Evolutionary conservation across 1,140 invertebrate species (phyloP), one percentile per base, ranked within the genome.

Genomic region (Mactra quadrangularis): DNA sequence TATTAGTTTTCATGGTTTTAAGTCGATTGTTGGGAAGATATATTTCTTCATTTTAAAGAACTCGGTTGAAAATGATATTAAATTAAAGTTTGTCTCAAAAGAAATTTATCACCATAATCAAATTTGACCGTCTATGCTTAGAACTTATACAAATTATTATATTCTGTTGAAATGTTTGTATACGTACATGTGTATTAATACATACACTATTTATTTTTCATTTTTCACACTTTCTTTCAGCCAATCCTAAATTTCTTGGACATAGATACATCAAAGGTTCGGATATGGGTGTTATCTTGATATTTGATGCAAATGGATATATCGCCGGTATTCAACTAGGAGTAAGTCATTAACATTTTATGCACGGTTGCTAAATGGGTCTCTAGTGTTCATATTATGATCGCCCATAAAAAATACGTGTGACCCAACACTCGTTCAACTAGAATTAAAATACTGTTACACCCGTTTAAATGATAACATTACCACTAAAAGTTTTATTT

Each of bases 311-410:
- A 1, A 86, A 88, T 59, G 91, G 91, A 15, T 88, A 88, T 82
- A 90, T 92, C 50, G 91, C 91, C 45, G 91, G 91, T 17, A 89
- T 91, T 7, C 89, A 92, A 84, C 57, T 86, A 22, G 89, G 86
- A 50, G 90, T 91, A 87, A 86, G 86, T 77, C 31, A n/a, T 53
- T 3, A 53, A n/a, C 4, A 22, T 9, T 4, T 53, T n/a, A 6
- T 53, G 4, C 19, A 9, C 17, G 3, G n/a, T n/a, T n/a, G 4
- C 4, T 9, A 53, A n/a, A n/a, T 3, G 25, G 50, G 19, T 4
- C 19, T n/a, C 19, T 53, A 9, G 6, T 53, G 19, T 53, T 53
- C 19, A 4, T n/a, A 53, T n/a, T 17, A n/a, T 53, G 50, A 17
- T 3, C 4, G 50, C 50, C 19, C 19, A 22, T 17, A 6, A 53